These are phyloP conservation scores for Strigops habroptila DNA, from an alignment of 2,113 vertebrate species.

Conservation along the genomic window DNA sequence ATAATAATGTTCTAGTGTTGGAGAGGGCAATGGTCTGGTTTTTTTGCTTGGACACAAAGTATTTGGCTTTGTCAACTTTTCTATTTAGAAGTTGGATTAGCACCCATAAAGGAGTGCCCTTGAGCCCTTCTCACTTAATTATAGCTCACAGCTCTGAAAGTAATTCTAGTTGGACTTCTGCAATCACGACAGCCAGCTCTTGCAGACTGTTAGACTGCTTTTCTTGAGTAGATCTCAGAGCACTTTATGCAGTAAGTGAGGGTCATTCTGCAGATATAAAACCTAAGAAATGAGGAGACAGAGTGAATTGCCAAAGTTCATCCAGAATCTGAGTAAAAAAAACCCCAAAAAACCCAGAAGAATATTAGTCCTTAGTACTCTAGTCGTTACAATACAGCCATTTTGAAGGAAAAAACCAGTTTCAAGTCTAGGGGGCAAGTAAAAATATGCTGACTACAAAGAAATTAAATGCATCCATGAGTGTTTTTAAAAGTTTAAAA, in stretches of 20 bases:
- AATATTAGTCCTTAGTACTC: neutral
- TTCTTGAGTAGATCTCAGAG: neutral
- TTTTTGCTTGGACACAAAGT: neutral
- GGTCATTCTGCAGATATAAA: neutral
- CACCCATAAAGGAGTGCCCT: neutral
- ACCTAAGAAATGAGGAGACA: neutral
- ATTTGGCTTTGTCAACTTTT: conserved; percentile 39
- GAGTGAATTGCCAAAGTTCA: neutral
- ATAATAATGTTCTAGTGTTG: neutral
- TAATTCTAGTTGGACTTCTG: neutral
- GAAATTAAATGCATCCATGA: neutral
- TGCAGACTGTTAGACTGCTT: neutral
- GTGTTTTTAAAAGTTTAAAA: neutral
- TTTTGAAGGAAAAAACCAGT: neutral
- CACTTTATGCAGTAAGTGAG: neutral
- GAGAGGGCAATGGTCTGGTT: neutral
- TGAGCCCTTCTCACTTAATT: neutral
- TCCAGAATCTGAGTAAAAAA: neutral
- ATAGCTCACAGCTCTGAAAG: neutral
- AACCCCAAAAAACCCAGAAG: fast-evolving
- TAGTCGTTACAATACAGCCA: neutral
- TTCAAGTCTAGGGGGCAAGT: neutral
- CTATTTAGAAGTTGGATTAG: conserved; percentile 14
- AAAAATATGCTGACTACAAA: neutral
- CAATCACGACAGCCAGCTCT: neutral